Conservation (phyloP, 2,797 vertebrate genomes). For the Rhyacichthys aspro region DNA sequence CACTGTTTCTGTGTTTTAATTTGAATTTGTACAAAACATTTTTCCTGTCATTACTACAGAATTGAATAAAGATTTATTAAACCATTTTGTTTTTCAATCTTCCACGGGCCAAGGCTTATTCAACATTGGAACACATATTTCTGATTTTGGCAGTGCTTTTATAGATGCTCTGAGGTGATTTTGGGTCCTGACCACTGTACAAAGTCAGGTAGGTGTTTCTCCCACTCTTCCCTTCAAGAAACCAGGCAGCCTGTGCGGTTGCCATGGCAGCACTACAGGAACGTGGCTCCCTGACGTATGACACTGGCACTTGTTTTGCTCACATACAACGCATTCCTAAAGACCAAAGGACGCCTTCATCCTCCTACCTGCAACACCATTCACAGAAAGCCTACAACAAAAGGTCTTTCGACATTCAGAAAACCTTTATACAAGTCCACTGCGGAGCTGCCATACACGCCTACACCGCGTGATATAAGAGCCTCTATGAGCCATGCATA, state of each 20-base stretch:
- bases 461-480: slow-evolving; percentile 48
- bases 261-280: slow-evolving; percentile 73
- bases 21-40: too few species aligned
- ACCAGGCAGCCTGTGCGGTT: slow-evolving; percentile 63
- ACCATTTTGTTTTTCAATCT: slow-evolving; percentile 42
- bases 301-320: slow-evolving; percentile 40
- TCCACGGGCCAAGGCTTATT: slow-evolving; percentile 9
- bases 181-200: slow-evolving; percentile 29
- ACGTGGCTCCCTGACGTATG: slow-evolving; percentile 45
- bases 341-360: slow-evolving; percentile 40
- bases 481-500: slow-evolving; percentile 28
- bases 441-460: slow-evolving; percentile 55
- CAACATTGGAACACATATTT: slow-evolving; percentile 27
- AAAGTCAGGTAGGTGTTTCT: slow-evolving; percentile 58
- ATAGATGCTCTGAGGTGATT: slow-evolving; percentile 17
- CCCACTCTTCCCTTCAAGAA: slow-evolving; percentile 43
- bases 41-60: slow-evolving; percentile 5
- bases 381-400: slow-evolving; percentile 47
- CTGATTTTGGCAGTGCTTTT: slow-evolving; percentile 21
- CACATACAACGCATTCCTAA: slow-evolving; percentile 45
- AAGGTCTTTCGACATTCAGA: slow-evolving; percentile 40
- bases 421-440: slow-evolving; percentile 38
- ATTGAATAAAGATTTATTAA: slow-evolving; percentile 55
- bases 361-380: slow-evolving; percentile 44
- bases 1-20: too few species aligned